Percentiles rank a stretch among this genome's conserved stretches.
Evolutionary conservation across 1,140 invertebrate species (phyloP).

Genomic region (Mercenaria mercenaria): DNA sequence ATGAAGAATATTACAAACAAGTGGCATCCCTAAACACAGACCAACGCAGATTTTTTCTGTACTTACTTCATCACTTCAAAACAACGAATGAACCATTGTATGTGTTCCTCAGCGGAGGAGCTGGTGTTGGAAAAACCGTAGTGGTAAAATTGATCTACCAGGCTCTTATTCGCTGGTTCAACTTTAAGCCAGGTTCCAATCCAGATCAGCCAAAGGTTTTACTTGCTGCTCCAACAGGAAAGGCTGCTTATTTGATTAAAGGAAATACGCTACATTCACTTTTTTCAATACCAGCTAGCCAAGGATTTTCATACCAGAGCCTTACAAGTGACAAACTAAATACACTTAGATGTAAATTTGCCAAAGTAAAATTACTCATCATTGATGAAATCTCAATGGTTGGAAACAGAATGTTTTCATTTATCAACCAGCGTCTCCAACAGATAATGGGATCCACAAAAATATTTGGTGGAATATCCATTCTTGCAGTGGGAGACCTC

Average conservation of each 20-base stretch:
- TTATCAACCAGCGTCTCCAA: constrained; percentile 17
- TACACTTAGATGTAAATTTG: background rate
- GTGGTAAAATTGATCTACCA: background rate
- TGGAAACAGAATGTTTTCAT: constrained; percentile 12
- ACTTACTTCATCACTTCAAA: constrained; percentile 8
- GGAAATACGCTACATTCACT: constrained; percentile 50
- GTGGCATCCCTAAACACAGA: background rate
- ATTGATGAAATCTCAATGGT: constrained; percentile 47
- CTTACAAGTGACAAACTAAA: background rate
- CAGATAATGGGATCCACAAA: background rate
- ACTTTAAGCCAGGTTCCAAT: constrained; percentile 1
- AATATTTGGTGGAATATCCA: constrained; percentile 14
- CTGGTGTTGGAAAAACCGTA: constrained; percentile 30
- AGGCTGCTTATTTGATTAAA: constrained; percentile 39
- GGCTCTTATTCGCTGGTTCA: background rate
- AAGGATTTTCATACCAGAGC: background rate
- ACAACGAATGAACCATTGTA: background rate
- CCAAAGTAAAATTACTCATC: constrained; percentile 6
- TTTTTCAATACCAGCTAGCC: constrained; percentile 4
- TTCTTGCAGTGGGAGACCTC: background rate
- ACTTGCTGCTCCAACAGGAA: constrained; percentile 28
- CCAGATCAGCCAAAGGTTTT: constrained; percentile 3
- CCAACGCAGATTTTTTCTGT: constrained; percentile 4
- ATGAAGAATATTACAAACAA: too few relatives aligned
- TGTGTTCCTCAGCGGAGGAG: background rate